Base-by-base conservation (phyloP, 2,113 vertebrate species). In the Nothoprocta pentlandii region DNA sequence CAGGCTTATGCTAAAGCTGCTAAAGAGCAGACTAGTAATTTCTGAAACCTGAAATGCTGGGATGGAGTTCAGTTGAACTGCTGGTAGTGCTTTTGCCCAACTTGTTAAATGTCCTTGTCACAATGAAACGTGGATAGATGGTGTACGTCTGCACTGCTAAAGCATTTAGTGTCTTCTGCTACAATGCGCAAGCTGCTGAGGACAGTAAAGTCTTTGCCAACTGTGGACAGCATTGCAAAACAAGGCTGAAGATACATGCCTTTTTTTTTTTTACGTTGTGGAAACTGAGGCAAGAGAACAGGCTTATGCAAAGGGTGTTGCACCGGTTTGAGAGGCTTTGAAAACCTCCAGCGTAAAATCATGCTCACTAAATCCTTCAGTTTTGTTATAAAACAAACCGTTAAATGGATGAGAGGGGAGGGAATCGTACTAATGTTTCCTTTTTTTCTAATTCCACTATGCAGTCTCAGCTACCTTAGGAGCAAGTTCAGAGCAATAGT, bases 241-340 rank as follows among this genome's bases (percentile, higher is more conserved):
- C 5, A n/a, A 30, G 59, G 26, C 42, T 32, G 12, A 47, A 4
- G 59, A 19, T 1, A 1, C 16, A 34, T 16, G 2, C 8, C 3
- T 17, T 11, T 36, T 20, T 63, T 20, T 63, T 51, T 19, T 5
- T 23, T 2, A 16, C 6, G 0, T 2, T 63, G 36, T 21, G n/a
- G 64, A 90, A 93, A 94, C 28, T 44, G 63, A 80, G 75, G 63
- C 63, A 85, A 58, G n/a, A 73, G 5, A 58, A 41, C 6, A n/a
- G 30, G 23, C 25, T 56, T 34, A 5, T 12, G 68, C 66, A 42
- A 32, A 49, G 12, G 23, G 30, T 22, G 3, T 16, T 12, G 34
- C 44, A 46, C 1, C 8, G 16, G 2, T 16, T 62, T 39, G 44
- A 80, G 73, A 67, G 15, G 21, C 1, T 53, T 44, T 22, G 71